Evolutionary conservation across 2,113 vertebrate genomes (phyloP), one percentile per base, ranked within the genome.

Genomic region (Nibea coibor): DNA sequence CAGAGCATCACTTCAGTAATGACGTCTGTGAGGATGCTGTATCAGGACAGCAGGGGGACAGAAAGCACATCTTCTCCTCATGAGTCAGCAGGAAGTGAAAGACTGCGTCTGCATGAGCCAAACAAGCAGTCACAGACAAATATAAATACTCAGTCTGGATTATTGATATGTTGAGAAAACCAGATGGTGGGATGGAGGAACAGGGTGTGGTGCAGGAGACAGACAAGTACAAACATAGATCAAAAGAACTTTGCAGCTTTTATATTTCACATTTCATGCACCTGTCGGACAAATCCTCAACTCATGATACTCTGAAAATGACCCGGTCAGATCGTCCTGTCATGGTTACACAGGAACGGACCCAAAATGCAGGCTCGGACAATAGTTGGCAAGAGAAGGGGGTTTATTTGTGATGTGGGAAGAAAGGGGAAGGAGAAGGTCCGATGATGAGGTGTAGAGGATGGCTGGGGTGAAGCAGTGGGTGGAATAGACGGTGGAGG

Each of bases 1-100:
- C 5, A 53, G 62, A 76, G 67, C 69, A 72, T 54, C 73, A 24
- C 39, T 67, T 54, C 4, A 26, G 68, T 10, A 31, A 48, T 57
- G 59, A 65, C 59, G 51, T 82, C 64, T 17, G 75, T 45, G 47
- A 81, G 53, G 80, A 85, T 47, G 75, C 65, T 65, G 72, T 24
- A 24, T 28, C 50, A 57, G 58, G 53, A 69, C 58, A 39, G 59
- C 64, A 39, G 48, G 28, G 50, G 68, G 43, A 61, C 57, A 48
- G 45, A 58, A 51, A 53, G 74, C 26, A 50, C 47, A 15, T 11
- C 19, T 20, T 51, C 54, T 56, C 31, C 62, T 51, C 22, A n/a
- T 54, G 35, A 43, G 28, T 24, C 61, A 2, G 12, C 47, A 59
- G 78, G 31, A 73, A 53, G 17, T 4, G 10, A 43, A 19, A n/a